Conservation (phyloP, 2,797 vertebrate species). For the Pogoniulus pusillus region DNA sequence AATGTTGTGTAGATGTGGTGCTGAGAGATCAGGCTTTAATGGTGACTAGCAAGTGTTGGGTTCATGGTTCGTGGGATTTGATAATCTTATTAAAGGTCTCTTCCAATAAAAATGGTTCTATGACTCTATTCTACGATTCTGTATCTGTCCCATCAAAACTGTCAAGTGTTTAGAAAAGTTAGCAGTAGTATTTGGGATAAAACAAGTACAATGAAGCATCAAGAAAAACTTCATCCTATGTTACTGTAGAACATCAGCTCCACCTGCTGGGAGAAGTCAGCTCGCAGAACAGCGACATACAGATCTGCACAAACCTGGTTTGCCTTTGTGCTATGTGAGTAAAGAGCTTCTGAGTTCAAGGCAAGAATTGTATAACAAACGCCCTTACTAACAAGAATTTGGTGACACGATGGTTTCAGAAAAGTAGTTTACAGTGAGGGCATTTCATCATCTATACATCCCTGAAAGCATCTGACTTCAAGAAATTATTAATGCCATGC, state of each 20-base stretch:
- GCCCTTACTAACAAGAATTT: not conserved
- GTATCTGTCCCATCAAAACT: not conserved
- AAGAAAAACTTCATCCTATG: not conserved
- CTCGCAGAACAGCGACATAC: not conserved
- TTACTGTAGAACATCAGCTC: constrained; percentile 57
- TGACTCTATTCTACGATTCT: too few species aligned
- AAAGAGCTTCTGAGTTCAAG: not conserved
- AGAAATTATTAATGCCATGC: not conserved
- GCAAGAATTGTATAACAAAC: not conserved
- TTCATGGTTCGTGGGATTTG: too few species aligned
- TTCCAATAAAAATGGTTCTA: too few species aligned
- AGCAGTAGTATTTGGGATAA: not conserved
- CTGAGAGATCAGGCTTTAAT: too few species aligned
- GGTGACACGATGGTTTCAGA: not conserved
- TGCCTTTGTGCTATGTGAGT: not conserved
- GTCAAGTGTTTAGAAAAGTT: not conserved
- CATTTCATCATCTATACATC: not conserved
- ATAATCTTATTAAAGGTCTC: too few species aligned
- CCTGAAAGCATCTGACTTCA: not conserved
- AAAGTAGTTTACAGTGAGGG: not conserved
- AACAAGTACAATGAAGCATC: not conserved
- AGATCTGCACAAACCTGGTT: not conserved
- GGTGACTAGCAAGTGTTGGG: too few species aligned
- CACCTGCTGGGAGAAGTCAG: constrained; percentile 70
- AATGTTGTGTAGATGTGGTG: too few species aligned